Base-by-base conservation (phyloP, 2,888 invertebrate genomes). In the Micoletzkya japonica region DNA sequence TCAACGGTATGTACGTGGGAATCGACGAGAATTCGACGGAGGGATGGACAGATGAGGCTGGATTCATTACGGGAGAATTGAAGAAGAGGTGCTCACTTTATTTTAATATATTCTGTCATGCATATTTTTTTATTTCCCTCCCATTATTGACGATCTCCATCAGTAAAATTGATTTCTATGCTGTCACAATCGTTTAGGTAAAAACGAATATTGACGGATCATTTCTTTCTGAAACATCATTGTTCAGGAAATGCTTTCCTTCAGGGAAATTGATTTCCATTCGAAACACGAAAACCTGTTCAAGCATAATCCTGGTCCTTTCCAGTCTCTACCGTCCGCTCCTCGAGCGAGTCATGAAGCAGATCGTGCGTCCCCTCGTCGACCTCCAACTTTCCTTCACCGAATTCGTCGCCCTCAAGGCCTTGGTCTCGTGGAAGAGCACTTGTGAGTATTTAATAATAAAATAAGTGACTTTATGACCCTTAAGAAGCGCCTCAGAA, bases 301-400 rank as follows among this genome's bases (percentile, higher is more conserved):
- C 2, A 30, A 1, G 7, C 28, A 56, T 26, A 2, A 54, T 30
- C 7, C 6, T 2, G 17, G 34, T 20, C 20, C 1, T 17, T 71
- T 76, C 26, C 70, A 77, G 77, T 70, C 70, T 80, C 14, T 80
- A 80, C 66, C 78, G 78, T 32, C 78, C 79, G 2, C 69, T 80
- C 34, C 71, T 80, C 74, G 71, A 73, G 2, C 68, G 79, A 26
- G 72, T 75, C 7, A 67, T 77, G 32, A 75, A 76, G 10, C 78
- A 80, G 37, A 73, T 80, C 6, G 76, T 74, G 28, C 57, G 69
- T 2, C 76, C 78, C 2, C 76, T 80, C 76, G 67, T 67, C 2
- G 73, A 73, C 3, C 71, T 76, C 24, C 68, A 70, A n/a, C 54
- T 80, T 39, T 70, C 74, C 52, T 78, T 73, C 60, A 70, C 70